Conservation (phyloP, 1,140 invertebrate genomes). For the Drosophila guanche region DNA sequence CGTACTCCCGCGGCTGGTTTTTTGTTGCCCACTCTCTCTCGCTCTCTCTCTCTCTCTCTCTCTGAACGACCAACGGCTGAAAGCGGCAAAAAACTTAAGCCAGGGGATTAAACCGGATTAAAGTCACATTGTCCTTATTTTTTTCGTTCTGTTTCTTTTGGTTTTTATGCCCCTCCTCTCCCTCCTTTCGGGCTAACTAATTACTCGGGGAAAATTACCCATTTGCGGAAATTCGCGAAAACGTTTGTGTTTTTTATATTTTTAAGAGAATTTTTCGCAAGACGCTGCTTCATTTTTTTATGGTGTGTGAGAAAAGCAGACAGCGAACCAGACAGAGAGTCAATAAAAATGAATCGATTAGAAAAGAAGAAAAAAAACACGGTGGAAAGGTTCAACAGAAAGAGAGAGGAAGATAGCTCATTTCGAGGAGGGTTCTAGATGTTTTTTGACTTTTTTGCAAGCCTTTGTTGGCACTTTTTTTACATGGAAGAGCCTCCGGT, state of each 20-base stretch:
- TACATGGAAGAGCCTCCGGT: slow-evolving; percentile 33
- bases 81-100: slow-evolving; percentile 75
- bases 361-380: slow-evolving; percentile 31
- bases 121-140: slow-evolving; percentile 77
- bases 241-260: slow-evolving; percentile 41
- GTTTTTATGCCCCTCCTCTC: slow-evolving; percentile 25
- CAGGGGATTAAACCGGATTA: slow-evolving; percentile 80
- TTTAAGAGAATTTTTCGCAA: slow-evolving; percentile 34
- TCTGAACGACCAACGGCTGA: neutral
- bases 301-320: slow-evolving; percentile 42
- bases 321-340: slow-evolving; percentile 51
- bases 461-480: slow-evolving; percentile 60
- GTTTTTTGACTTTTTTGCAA: slow-evolving; percentile 77
- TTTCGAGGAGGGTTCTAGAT: slow-evolving; percentile 52
- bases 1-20: slow-evolving; percentile 21
- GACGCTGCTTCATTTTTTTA: slow-evolving; percentile 29
- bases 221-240: slow-evolving; percentile 80
- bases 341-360: slow-evolving; percentile 80
- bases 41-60: slow-evolving; percentile 11
- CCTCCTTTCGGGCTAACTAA: slow-evolving; percentile 72
- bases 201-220: slow-evolving; percentile 74
- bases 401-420: slow-evolving; percentile 16
- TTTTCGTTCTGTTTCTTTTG: slow-evolving; percentile 38
- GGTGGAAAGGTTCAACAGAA: neutral
- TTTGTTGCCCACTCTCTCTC: slow-evolving; percentile 1